These are phyloP conservation scores for Patella pellucida DNA, from an alignment of 2,888 invertebrate species.

Conservation along the genomic window DNA sequence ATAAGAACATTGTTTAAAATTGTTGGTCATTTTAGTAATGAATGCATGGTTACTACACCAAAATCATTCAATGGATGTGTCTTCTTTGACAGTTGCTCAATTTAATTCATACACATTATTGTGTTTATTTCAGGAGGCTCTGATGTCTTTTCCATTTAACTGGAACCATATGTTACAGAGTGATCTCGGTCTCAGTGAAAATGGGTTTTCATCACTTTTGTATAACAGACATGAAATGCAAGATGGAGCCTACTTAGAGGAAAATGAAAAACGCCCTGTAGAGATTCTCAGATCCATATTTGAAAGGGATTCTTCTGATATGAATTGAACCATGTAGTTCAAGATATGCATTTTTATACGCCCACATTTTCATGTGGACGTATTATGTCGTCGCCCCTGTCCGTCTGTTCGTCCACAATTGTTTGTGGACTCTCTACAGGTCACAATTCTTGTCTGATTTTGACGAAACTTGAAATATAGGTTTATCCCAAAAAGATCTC, in stretches of 20 bases:
- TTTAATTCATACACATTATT: background rate
- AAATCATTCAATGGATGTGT: too few relatives aligned
- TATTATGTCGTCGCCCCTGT: too few relatives aligned
- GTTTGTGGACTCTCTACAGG: too few relatives aligned
- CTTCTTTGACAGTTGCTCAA: background rate
- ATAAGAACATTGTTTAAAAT: too few relatives aligned
- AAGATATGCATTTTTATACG: too few relatives aligned
- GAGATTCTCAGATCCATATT: slow-evolving; percentile 55
- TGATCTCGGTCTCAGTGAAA: slow-evolving; percentile 66
- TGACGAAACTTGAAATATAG: too few relatives aligned
- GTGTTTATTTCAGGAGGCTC: slow-evolving; percentile 45
- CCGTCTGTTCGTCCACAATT: too few relatives aligned
- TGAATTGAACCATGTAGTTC: background rate
- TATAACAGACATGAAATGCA: slow-evolving; percentile 67
- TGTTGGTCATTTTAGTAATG: too few relatives aligned
- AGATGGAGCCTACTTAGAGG: slow-evolving; percentile 63
- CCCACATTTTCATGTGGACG: too few relatives aligned
- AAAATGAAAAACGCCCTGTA: slow-evolving; percentile 64
- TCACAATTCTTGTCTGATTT: too few relatives aligned
- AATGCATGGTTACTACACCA: too few relatives aligned
- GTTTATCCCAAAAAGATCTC: too few relatives aligned
- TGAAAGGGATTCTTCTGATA: slow-evolving; percentile 30
- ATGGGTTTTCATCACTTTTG: slow-evolving; percentile 59
- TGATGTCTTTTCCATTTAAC: slow-evolving; percentile 53
- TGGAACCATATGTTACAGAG: slow-evolving; percentile 61